phyloP scores from a whole-genome alignment of 1,140 invertebrate genomes.

The Eupristina koningsbergeri region DNA sequence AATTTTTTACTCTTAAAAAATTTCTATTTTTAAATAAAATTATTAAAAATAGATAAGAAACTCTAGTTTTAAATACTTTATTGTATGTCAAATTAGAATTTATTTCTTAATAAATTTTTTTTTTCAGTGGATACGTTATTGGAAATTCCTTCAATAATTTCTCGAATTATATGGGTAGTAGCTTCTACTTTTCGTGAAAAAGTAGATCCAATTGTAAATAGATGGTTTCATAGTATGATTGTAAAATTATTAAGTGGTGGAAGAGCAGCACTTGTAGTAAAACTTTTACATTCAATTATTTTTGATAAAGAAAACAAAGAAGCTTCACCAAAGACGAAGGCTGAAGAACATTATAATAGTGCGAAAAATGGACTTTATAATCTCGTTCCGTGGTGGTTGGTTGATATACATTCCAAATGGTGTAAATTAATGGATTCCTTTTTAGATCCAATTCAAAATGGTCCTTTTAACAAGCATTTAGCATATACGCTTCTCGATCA shows the following conservation, averaged over 20 bases:
- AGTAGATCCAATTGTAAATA: slow-evolving; percentile 64
- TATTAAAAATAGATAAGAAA: too few relatives aligned
- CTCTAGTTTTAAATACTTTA: neutral
- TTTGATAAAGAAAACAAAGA: slow-evolving; percentile 57
- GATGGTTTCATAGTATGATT: slow-evolving; percentile 60
- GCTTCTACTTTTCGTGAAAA: slow-evolving; percentile 59
- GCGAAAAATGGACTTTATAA: slow-evolving; percentile 65
- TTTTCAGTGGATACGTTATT: slow-evolving; percentile 65
- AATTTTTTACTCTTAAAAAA: too few relatives aligned
- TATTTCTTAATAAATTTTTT: neutral
- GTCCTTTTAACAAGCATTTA: slow-evolving; percentile 70
- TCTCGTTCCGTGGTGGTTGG: slow-evolving; percentile 66
- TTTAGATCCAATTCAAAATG: slow-evolving; percentile 66
- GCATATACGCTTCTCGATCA: slow-evolving; percentile 72
- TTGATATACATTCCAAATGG: slow-evolving; percentile 64
- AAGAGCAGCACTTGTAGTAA: slow-evolving; percentile 66
- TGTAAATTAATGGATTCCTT: slow-evolving; percentile 64
- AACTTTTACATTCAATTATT: slow-evolving; percentile 64
- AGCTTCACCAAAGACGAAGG: slow-evolving; percentile 30
- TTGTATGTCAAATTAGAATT: neutral
- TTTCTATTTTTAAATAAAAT: too few relatives aligned
- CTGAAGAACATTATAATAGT: slow-evolving; percentile 58
- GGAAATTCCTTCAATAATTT: slow-evolving; percentile 57
- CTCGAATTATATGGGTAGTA: slow-evolving; percentile 63
- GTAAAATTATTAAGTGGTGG: slow-evolving; percentile 67